These are phyloP conservation scores for Xiphias gladius DNA, from an alignment of 2,113 vertebrate genomes.

Conservation along the genomic window DNA sequence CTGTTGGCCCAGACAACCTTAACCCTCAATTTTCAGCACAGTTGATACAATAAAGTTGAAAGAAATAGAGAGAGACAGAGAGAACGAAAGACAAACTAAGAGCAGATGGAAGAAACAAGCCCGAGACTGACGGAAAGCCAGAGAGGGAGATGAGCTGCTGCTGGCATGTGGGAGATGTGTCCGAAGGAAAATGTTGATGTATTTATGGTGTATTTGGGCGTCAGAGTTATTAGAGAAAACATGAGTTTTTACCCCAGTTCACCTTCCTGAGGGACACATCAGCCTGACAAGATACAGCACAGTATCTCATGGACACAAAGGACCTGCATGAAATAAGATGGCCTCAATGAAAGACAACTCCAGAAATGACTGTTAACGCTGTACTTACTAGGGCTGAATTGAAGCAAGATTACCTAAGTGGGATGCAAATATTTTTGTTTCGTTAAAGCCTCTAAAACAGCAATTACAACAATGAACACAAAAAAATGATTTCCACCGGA, in stretches of 20 bases:
- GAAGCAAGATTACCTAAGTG: background rate
- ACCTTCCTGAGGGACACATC: background rate
- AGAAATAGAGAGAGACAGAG: background rate
- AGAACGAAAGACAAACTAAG: background rate
- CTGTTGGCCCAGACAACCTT: background rate
- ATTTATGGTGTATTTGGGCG: constrained; percentile 11
- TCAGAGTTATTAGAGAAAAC: constrained; percentile 20
- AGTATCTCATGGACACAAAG: constrained; percentile 23
- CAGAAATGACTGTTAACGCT: background rate
- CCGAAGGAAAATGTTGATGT: constrained; percentile 2
- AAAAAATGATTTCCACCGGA: background rate
- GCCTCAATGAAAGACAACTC: background rate
- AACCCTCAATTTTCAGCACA: constrained; percentile 9
- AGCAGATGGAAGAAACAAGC: background rate
- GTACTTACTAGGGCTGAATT: background rate
- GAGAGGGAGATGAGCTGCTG: constrained; percentile 1
- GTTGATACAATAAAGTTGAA: background rate
- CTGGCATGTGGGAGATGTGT: constrained; percentile 21
- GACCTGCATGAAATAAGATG: background rate
- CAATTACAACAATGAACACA: background rate
- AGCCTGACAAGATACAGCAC: constrained; percentile 4
- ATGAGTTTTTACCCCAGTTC: background rate
- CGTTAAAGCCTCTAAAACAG: background rate
- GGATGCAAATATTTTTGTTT: background rate
- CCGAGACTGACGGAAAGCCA: background rate